Percentiles rank a stretch among this genome's conserved stretches.
phyloP scores from a whole-genome alignment of 2,888 invertebrate species.

The Agrochola lychnidis region DNA sequence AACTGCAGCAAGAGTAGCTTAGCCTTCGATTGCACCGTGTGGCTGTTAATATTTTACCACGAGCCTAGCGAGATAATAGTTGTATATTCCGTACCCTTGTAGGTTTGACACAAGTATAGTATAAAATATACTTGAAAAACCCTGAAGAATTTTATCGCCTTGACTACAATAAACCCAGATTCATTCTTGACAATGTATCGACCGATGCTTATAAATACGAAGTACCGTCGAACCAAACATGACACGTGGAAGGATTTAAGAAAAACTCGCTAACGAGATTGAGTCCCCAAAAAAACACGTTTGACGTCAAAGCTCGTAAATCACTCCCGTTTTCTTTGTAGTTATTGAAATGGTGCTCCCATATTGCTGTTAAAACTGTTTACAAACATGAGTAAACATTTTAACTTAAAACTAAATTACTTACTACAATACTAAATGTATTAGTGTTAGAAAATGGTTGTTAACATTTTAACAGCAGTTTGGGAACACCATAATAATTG shows the following conservation, averaged over 20 bases:
- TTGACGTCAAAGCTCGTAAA: conserved; percentile 30
- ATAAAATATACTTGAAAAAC: neutral
- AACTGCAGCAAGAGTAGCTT: too few relatives aligned
- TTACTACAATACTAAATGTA: too few relatives aligned
- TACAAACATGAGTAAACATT: too few relatives aligned
- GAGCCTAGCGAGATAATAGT: neutral
- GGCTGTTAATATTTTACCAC: too few relatives aligned
- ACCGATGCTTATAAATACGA: neutral
- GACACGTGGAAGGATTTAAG: conserved; percentile 17
- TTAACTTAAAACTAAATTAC: too few relatives aligned
- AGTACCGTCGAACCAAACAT: neutral
- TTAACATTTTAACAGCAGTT: too few relatives aligned
- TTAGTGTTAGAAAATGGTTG: too few relatives aligned
- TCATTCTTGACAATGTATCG: neutral
- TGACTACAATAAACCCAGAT: neutral
- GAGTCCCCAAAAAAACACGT: conserved; percentile 23
- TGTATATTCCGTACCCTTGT: neutral
- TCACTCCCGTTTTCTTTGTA: conserved; percentile 26
- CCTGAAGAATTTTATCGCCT: neutral
- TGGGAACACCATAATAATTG: neutral
- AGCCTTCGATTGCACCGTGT: too few relatives aligned
- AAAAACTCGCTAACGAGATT: conserved; percentile 37
- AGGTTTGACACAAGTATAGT: neutral
- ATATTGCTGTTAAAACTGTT: too few relatives aligned
- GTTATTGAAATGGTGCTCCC: neutral